Conservation (phyloP, 2,888 invertebrate genomes). For the Tipula confusa region DNA sequence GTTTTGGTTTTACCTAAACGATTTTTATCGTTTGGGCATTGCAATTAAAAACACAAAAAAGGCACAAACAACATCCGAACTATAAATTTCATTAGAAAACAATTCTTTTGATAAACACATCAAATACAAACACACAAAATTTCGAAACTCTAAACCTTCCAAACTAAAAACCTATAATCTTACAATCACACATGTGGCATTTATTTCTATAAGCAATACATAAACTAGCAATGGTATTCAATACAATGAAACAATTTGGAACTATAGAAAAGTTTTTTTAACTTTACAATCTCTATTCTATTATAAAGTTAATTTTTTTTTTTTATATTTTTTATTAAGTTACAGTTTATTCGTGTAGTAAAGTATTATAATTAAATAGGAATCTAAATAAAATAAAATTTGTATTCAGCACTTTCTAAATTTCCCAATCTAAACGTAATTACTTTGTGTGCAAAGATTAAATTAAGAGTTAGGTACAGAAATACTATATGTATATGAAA, state of each 20-base stretch:
- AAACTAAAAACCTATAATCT: not conserved
- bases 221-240: not conserved
- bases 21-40: not conserved
- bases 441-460: slow-evolving; percentile 5
- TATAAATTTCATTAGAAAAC: not conserved
- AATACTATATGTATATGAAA: not conserved
- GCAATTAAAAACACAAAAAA: not conserved
- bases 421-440: slow-evolving; percentile 1
- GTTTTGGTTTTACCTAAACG: not conserved
- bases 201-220: not conserved
- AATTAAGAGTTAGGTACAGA: not conserved
- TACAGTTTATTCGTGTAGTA: not conserved
- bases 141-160: slow-evolving; percentile 8
- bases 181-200: slow-evolving; percentile 20
- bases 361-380: not conserved
- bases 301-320: not conserved
- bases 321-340: not conserved
- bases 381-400: not conserved
- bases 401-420: slow-evolving; percentile 4
- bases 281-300: slow-evolving; percentile 9
- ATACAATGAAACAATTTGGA: not conserved
- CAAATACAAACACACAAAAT: not conserved
- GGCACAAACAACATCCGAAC: slow-evolving; percentile 12
- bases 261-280: not conserved
- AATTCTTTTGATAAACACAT: slow-evolving; percentile 3